Evolutionary conservation across 2,113 vertebrate species (phyloP).

Genomic region (Colossoma macropomum): DNA sequence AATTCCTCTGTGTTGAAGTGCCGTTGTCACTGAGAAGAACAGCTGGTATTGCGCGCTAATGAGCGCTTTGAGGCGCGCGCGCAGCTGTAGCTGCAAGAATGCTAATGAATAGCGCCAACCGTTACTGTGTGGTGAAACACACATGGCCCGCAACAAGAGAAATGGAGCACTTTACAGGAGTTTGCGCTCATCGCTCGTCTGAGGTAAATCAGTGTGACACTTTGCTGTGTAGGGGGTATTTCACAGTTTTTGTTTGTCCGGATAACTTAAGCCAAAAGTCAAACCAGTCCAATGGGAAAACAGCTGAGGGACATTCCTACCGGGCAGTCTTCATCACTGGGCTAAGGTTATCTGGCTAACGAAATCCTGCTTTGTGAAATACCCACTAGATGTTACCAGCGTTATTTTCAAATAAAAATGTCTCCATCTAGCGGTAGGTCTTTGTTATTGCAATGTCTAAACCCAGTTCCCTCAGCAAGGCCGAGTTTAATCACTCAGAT

Average conservation of each 20-base stretch:
- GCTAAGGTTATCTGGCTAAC: no score
- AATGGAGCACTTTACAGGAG: no score
- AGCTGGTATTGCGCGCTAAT: constrained; percentile 60
- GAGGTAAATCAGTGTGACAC: no score
- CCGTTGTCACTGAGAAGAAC: constrained; percentile 18
- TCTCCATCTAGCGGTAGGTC: background rate
- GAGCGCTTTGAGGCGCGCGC: constrained; percentile 55
- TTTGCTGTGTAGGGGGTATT: no score
- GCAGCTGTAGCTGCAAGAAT: constrained; percentile 75
- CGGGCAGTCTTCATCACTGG: no score
- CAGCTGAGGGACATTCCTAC: no score
- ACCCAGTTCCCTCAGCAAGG: background rate
- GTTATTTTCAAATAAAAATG: no score
- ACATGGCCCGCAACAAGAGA: background rate
- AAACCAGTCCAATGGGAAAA: no score
- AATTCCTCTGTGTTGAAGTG: background rate
- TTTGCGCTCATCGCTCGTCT: background rate
- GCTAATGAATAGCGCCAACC: constrained; percentile 71
- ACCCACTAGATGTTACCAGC: no score
- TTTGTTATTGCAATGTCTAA: background rate
- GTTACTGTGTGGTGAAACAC: constrained; percentile 7
- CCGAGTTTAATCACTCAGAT: background rate
- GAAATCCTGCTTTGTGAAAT: no score
- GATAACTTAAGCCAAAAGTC: no score
- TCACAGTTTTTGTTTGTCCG: no score